These are phyloP conservation scores for Nothobranchius furzeri DNA, from an alignment of 2,113 vertebrate species.

Conservation along the genomic window DNA sequence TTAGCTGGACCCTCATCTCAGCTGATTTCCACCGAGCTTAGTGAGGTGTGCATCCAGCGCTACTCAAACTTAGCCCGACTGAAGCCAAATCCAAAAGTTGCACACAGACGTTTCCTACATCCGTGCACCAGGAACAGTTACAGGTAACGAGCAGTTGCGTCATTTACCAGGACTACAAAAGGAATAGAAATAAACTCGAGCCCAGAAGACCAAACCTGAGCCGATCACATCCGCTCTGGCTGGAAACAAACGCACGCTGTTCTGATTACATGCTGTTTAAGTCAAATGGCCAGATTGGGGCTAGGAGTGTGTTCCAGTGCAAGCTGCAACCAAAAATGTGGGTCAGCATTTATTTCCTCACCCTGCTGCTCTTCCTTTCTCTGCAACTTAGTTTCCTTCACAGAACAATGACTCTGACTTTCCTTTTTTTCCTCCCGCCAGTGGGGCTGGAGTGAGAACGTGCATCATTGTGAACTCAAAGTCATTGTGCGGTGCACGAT, in stretches of 20 bases:
- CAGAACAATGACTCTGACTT: conserved; percentile 66
- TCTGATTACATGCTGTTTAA: conserved; percentile 60
- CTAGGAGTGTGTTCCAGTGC: conserved; percentile 57
- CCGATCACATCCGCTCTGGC: conserved; percentile 64
- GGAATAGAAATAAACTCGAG: conserved; percentile 19
- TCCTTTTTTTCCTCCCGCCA: conserved; percentile 26
- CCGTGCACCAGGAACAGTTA: too few relatives aligned
- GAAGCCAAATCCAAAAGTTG: conserved; percentile 23
- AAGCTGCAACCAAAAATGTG: conserved; percentile 60
- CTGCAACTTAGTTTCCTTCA: conserved; percentile 59
- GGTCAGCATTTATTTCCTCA: conserved; percentile 47
- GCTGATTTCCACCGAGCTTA: neutral
- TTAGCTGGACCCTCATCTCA: neutral
- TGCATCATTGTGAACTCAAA: conserved; percentile 42
- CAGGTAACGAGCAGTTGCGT: conserved; percentile 17
- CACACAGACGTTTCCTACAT: neutral
- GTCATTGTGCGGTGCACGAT: conserved; percentile 2
- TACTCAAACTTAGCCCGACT: conserved; percentile 8
- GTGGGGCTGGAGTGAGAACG: conserved; percentile 28
- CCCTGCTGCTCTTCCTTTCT: conserved; percentile 42
- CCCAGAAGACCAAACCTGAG: conserved; percentile 28
- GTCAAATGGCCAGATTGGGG: conserved; percentile 53
- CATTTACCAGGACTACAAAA: neutral
- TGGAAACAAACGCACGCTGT: conserved; percentile 65
- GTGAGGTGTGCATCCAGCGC: conserved; percentile 2